Evolutionary conservation across 2,797 vertebrate species (phyloP).

Genomic region (Anniella stebbinsi): DNA sequence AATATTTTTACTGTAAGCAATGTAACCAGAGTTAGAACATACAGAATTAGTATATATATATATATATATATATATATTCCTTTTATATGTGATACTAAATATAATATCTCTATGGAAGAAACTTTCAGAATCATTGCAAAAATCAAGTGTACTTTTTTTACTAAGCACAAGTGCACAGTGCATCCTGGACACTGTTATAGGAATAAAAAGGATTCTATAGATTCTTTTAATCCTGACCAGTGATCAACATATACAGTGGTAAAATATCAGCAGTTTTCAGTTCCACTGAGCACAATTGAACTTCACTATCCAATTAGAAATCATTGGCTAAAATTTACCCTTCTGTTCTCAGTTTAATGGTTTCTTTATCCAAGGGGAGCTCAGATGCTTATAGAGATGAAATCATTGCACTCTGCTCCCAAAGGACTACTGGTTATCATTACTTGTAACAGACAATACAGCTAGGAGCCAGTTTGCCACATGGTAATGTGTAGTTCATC

Average conservation of each 20-base stretch:
- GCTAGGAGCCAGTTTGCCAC: conserved; percentile 80
- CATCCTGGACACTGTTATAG: background rate
- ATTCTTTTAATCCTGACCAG: conserved; percentile 48
- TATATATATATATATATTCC: background rate
- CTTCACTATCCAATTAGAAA: conserved; percentile 79
- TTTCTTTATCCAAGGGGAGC: conserved; percentile 78
- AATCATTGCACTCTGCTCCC: conserved; percentile 80
- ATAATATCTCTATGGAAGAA: conserved; percentile 15
- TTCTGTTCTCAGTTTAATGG: conserved; percentile 91
- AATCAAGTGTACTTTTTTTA: conserved; percentile 4
- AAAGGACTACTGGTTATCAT: conserved; percentile 82
- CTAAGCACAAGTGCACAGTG: conserved; percentile 1
- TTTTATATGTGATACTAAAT: background rate
- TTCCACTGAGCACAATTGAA: conserved; percentile 53
- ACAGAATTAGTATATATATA: background rate
- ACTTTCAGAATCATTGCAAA: background rate
- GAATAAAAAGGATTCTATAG: background rate
- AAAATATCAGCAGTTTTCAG: conserved; percentile 57
- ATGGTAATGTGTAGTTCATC: conserved; percentile 90
- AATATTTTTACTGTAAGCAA: background rate
- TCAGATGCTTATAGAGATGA: conserved; percentile 87
- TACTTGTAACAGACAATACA: conserved; percentile 79
- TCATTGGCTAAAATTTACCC: conserved; percentile 87
- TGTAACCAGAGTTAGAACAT: background rate
- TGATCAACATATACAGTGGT: conserved; percentile 48